Conservation (phyloP, 2,113 vertebrate species). For the Reinhardtius hippoglossoides region DNA sequence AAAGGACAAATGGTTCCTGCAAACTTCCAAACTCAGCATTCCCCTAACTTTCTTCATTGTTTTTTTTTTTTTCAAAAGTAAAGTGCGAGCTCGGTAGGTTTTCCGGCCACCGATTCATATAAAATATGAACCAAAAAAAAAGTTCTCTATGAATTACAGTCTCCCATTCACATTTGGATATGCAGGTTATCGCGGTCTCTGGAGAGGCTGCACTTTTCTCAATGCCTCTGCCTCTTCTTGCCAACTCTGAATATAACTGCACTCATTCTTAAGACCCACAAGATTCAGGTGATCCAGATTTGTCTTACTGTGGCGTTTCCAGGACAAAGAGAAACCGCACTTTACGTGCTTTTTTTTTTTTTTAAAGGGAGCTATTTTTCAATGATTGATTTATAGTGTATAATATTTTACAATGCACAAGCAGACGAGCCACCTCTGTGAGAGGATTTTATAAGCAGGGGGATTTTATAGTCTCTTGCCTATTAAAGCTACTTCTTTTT, state of each 20-base stretch:
- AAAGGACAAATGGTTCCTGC: background rate
- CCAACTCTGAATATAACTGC: background rate
- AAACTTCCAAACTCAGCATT: background rate
- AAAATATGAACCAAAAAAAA: background rate
- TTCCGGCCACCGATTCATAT: background rate
- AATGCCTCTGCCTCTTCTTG: background rate
- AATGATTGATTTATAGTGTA: constrained; percentile 11
- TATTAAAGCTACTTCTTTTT: constrained; percentile 27
- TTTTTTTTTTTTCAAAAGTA: background rate
- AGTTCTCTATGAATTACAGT: background rate
- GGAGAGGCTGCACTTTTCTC: background rate
- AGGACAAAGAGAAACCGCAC: constrained; percentile 9
- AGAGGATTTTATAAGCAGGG: constrained; percentile 2
- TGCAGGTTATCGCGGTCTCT: background rate
- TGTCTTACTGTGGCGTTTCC: constrained; percentile 4
- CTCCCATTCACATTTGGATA: background rate
- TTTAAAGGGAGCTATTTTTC: background rate
- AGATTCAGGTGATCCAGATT: constrained; percentile 14
- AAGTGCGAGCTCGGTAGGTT: background rate
- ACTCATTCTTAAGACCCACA: background rate
- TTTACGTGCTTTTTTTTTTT: background rate
- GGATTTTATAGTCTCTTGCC: constrained; percentile 19
- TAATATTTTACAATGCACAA: constrained; percentile 9
- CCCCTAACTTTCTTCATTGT: background rate
- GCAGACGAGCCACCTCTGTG: constrained; percentile 16